Base-by-base conservation (phyloP, 2,113 vertebrate species). In the Desmodus rotundus region DNA sequence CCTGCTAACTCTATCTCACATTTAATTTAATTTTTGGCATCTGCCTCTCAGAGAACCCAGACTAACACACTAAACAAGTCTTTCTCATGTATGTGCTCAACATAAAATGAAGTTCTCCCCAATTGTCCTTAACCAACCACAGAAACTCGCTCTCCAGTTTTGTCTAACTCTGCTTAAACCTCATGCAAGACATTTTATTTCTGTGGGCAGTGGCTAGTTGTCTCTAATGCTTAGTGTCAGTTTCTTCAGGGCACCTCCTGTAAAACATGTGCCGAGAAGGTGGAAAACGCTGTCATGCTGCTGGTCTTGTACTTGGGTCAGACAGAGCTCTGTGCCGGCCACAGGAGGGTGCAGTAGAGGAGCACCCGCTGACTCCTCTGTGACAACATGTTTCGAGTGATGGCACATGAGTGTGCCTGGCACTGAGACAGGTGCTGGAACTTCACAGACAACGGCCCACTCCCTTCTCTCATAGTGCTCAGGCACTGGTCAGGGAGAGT, bases 41-140 rank as follows among this genome's bases (percentile, higher is more conserved):
- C 61, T 95, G 73, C 52, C n/a, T 89, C 74, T 78, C 41, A 9
- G 68, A 77, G 43, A 90, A 92, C 12, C 52, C n/a, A 94, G 85
- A 58, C 54, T 70, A 70, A 65, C 26, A 92, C 7, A 54, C 63
- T 43, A n/a, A 68, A 50, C 50, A 68, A 74, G 9, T 20, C 81
- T 85, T 91, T 80, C 36, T 65, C 11, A 65, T 16, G 14, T 22
- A 28, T 47, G 31, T 67, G 33, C 65, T 58, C 50, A 73, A 31
- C 11, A 20, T 74, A 82, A 78, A 93, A 74, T 19, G 31, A 93
- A 87, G 4, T 31, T 85, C 54, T 85, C 38, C 56, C 3, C 1
- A 5, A 22, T 26, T 78, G 16, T 89, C 19, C 47, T 87, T 63
- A 52, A 31, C 93, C 11, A 68, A 41, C 74, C 28, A 58, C 3